Evolutionary conservation across 2,797 vertebrate genomes (phyloP).

Genomic region (Dicrostonyx torquatus): DNA sequence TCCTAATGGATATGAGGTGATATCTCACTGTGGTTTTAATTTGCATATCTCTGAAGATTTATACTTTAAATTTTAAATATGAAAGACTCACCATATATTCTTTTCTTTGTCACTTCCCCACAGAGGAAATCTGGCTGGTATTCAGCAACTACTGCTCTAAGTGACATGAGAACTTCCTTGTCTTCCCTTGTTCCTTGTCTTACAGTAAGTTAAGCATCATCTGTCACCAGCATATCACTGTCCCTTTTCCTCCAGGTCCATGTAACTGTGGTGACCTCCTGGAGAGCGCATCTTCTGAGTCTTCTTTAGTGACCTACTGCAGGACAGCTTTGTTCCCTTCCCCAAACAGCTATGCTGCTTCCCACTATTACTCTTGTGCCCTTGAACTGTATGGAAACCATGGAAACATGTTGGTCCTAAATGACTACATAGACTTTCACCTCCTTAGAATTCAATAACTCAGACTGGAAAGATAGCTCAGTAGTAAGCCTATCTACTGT

Average conservation of each 20-base stretch:
- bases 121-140: neutral
- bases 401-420: neutral
- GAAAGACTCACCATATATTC: neutral
- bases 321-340: neutral
- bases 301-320: neutral
- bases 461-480: neutral
- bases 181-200: neutral
- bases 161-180: neutral
- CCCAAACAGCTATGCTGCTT: neutral
- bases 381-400: neutral
- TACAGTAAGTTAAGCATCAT: neutral
- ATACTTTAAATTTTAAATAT: slow-evolving; percentile 41
- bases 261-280: neutral
- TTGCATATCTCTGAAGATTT: neutral
- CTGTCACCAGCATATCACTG: neutral
- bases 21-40: neutral
- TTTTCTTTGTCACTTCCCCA: neutral
- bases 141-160: neutral
- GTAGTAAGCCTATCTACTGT: neutral
- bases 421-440: neutral
- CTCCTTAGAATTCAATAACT: neutral
- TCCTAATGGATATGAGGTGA: neutral
- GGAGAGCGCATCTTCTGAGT: neutral
- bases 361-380: neutral
- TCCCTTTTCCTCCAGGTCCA: neutral